Percentiles rank a stretch among this genome's conserved stretches.
phyloP scores from a whole-genome alignment of 2,797 vertebrate species.

The Sphaeramia orbicularis region DNA sequence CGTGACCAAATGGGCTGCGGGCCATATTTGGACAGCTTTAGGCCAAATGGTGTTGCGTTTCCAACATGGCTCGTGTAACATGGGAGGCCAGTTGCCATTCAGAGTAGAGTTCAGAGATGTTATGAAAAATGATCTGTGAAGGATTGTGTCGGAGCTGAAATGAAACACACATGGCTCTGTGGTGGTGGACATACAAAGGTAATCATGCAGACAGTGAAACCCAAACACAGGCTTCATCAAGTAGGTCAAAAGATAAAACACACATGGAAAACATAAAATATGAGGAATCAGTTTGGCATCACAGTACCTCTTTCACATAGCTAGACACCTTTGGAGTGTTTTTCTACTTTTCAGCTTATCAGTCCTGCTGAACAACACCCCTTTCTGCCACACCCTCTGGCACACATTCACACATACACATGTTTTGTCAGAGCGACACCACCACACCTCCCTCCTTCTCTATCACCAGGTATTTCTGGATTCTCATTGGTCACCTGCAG shows the following conservation, averaged over 20 bases:
- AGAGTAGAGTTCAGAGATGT: constrained; percentile 50
- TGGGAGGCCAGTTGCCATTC: constrained; percentile 21
- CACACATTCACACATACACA: constrained; percentile 39
- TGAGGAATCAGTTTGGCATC: constrained; percentile 35
- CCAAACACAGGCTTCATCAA: constrained; percentile 18
- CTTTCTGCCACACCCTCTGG: constrained; percentile 41
- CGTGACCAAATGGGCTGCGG: constrained; percentile 54
- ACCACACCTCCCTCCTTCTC: constrained; percentile 35
- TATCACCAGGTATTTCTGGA: constrained; percentile 60
- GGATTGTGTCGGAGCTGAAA: constrained; percentile 24
- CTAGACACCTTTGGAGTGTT: constrained; percentile 32
- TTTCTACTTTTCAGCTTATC: constrained; percentile 49
- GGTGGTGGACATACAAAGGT: constrained; percentile 17
- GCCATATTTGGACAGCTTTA: constrained; percentile 69
- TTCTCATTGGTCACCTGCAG: constrained; percentile 69
- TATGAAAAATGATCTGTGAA: constrained; percentile 56
- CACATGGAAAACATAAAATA: constrained; percentile 27
- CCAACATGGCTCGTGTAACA: constrained; percentile 53
- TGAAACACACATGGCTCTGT: constrained; percentile 40
- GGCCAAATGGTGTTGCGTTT: constrained; percentile 68
- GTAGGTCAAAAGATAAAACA: constrained; percentile 20
- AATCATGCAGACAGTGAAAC: constrained; percentile 28
- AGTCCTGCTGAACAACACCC: constrained; percentile 24
- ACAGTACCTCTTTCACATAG: neutral
- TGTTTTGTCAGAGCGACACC: constrained; percentile 41